Base-by-base conservation (phyloP, 2,797 vertebrate genomes). In the Pelochelys cantorii region DNA sequence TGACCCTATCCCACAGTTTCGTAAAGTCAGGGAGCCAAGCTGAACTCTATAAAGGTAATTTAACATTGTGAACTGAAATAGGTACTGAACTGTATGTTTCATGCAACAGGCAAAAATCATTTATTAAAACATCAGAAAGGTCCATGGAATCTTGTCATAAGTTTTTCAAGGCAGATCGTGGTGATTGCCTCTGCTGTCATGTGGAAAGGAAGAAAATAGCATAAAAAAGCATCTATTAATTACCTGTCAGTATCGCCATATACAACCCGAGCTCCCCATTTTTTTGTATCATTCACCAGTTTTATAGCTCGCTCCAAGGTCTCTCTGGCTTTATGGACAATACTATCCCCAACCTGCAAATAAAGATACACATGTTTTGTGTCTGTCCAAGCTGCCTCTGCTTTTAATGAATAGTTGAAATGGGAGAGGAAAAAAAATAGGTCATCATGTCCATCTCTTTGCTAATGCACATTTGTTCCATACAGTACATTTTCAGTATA, bases 211-310 rank as follows among this genome's bases (percentile, higher is more conserved):
- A 79, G 87, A 84, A 29, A 93, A 74, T 85, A 84, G 52, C 80
- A 91, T 2, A 10, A 29, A 95, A 92, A 52, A 88, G 31, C 17
- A 82, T 48, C 59, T 11, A 48, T 27, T 18, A 57, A 78, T 97
- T 98, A 99, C 99, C 99, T 99, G 98, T 99, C 99, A 1, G 99
- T 99, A 96, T 99, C 99, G 62, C 99, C 99, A 12, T 99, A 99
- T 20, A 99, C 99, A 27, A 99, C 99, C 0, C 97, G 98, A 1
- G 99, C 99, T 86, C 99, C 99, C 99, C 99, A 99, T 90, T 99
- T 99, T 97, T 99, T 99, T 1, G 99, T 99, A 94, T 99, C 99
- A 12, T 99, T 99, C 92, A 99, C 99, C 96, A 99, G 97, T 97
- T 99, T 99, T 98, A 99, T 99, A 96, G 99, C 99, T 97, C 98